Conservation (phyloP, 1,140 invertebrate genomes). For the Parapsyche elsis region DNA sequence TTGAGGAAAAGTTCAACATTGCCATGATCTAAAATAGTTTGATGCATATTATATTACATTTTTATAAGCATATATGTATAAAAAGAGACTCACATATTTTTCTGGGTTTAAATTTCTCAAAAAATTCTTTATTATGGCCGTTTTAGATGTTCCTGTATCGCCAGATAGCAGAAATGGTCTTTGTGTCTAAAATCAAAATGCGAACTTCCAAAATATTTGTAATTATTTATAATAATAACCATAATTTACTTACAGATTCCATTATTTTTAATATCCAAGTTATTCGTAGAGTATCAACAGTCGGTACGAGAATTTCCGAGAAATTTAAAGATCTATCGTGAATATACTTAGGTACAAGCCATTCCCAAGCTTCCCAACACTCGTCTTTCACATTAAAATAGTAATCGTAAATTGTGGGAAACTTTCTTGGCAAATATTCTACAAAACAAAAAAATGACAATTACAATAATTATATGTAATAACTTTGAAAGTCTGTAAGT, state of each 20-base stretch:
- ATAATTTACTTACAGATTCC: constrained; percentile 71
- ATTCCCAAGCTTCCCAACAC: constrained; percentile 88
- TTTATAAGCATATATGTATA: constrained; percentile 7
- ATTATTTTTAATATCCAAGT: constrained; percentile 83
- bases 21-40: neutral
- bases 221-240: constrained; percentile 4
- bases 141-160: constrained; percentile 92
- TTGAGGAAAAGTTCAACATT: constrained; percentile 83
- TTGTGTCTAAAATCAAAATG: constrained; percentile 67
- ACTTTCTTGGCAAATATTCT: constrained; percentile 76
- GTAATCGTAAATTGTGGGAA: constrained; percentile 83
- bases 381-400: constrained; percentile 76
- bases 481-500: too few relatives aligned
- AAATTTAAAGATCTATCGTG: constrained; percentile 79
- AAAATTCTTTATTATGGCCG: constrained; percentile 86
- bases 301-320: constrained; percentile 86
- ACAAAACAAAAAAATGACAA: constrained; percentile 44
- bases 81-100: constrained; percentile 71
- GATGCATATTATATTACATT: constrained; percentile 24
- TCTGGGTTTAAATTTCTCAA: constrained; percentile 75
- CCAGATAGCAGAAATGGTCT: constrained; percentile 86
- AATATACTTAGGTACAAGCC: constrained; percentile 78
- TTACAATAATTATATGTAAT: constrained; percentile 30
- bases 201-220: neutral
- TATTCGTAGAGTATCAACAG: constrained; percentile 83